phyloP scores from a whole-genome alignment of 2,113 vertebrate species.

The Bos taurus region DNA sequence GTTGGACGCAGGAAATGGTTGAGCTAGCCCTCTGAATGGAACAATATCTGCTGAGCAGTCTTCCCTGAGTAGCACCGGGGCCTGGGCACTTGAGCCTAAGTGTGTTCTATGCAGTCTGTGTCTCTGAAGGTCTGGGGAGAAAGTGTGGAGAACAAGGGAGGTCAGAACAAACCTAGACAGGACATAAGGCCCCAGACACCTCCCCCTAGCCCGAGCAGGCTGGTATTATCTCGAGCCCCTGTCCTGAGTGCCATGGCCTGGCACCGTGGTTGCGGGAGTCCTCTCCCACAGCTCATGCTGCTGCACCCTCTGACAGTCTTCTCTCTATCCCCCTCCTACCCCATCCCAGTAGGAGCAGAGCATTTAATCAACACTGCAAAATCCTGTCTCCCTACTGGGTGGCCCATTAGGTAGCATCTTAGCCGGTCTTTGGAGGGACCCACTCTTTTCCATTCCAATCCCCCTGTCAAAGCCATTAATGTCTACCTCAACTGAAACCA shows the following conservation, averaged over 20 bases:
- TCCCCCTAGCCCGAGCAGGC: not conserved
- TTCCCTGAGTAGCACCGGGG: not conserved
- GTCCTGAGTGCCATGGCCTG: not conserved
- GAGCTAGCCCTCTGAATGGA: not conserved
- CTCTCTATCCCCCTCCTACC: not conserved
- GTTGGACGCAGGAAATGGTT: not conserved
- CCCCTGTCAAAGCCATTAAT: not conserved
- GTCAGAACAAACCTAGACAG: not conserved
- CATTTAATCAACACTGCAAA: not conserved
- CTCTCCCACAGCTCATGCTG: not conserved
- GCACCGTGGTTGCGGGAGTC: not conserved
- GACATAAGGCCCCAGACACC: not conserved
- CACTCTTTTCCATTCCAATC: not conserved
- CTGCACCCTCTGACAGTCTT: not conserved
- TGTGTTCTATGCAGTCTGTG: not conserved
- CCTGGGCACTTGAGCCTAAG: not conserved
- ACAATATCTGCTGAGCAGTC: not conserved
- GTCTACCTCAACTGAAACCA: constrained; percentile 36
- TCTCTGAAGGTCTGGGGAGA: not conserved
- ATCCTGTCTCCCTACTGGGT: not conserved
- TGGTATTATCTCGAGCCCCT: not conserved
- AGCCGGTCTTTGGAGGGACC: not conserved
- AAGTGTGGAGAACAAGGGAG: not conserved
- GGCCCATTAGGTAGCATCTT: not conserved
- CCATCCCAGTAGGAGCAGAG: not conserved